Evolutionary conservation across 2,888 invertebrate genomes (phyloP), one percentile per base, ranked within the genome.

Genomic region (Lomographa bimaculata): DNA sequence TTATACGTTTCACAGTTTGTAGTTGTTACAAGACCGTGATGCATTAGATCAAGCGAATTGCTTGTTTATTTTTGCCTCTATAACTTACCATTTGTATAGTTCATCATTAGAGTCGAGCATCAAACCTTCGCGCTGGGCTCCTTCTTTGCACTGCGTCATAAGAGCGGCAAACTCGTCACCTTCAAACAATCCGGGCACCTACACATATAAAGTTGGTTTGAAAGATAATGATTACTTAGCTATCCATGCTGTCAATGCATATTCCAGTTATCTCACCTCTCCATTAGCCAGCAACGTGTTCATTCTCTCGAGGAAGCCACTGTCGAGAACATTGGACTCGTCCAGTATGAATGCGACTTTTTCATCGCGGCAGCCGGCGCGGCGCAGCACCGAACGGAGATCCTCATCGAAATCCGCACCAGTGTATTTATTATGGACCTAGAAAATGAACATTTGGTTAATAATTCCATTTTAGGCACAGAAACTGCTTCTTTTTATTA

Each of bases 141-240:
- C 99, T 86, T 99, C 99, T 79, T 99, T 99, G 79, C 99, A 99
- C 77, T 99, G 99, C 0, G 99, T 99, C 98, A 99, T 99, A 41
- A 99, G 89, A 0, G 99, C 98, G 1, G 98, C 98, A 75, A 98
- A 98, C 74, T 99, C 99, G 67, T 99, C 99, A 4, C 99, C 97
- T 81, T 97, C 97, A 67, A 97, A 97, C 18, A 97, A 83, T 29
- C 97, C 97, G 32, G 97, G 97, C 5, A 98, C 97, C 90, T 85
- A 46, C 2, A 57, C n/a, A n/a, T n/a, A 36, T 7, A 36, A 26
- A 24, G 2, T 14, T 14, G 14, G 14, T 14, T 14, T 14, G 4
- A 14, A n/a, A n/a, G n/a, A n/a, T n/a, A n/a, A n/a, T n/a, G n/a
- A n/a, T n/a, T n/a, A n/a, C n/a, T n/a, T n/a, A n/a, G n/a, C n/a